Conservation (phyloP, 2,113 vertebrate species). For the Hoplias malabaricus region DNA sequence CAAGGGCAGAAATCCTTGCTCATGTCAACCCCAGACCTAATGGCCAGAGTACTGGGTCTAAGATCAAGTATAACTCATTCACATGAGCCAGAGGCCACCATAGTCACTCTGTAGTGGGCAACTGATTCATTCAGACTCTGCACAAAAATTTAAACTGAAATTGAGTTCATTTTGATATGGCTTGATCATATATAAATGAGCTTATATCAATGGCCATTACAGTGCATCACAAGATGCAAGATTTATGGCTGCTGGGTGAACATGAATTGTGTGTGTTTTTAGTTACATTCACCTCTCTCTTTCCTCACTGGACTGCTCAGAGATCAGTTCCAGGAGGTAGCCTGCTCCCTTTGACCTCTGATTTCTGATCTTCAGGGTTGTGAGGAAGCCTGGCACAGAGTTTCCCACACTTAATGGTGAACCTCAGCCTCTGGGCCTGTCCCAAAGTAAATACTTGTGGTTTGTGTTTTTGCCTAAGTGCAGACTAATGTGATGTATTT, state of each 20-base stretch:
- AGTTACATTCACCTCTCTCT: constrained; percentile 38
- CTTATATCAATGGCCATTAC: background rate
- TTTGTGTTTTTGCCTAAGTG: no score
- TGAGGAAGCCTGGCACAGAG: constrained; percentile 34
- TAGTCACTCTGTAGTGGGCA: background rate
- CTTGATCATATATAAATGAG: no score
- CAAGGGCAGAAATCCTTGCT: constrained; percentile 41
- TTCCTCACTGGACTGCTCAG: background rate
- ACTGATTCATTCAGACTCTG: no score
- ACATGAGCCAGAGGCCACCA: constrained; percentile 18
- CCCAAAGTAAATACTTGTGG: no score
- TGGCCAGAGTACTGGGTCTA: constrained; percentile 45
- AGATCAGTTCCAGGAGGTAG: constrained; percentile 9
- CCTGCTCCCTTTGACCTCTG: constrained; percentile 34
- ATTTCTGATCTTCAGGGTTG: constrained; percentile 49
- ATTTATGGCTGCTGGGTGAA: background rate
- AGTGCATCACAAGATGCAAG: background rate
- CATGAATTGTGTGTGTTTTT: constrained; percentile 15
- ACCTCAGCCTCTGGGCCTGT: constrained; percentile 39
- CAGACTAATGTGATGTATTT: no score
- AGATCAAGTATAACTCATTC: constrained; percentile 52
- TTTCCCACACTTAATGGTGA: constrained; percentile 43
- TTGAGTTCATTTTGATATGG: no score
- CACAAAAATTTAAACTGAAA: no score
- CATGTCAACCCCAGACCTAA: constrained; percentile 41